These are phyloP conservation scores for Colostygia pectinataria DNA, from an alignment of 2,888 invertebrate genomes.

Conservation along the genomic window DNA sequence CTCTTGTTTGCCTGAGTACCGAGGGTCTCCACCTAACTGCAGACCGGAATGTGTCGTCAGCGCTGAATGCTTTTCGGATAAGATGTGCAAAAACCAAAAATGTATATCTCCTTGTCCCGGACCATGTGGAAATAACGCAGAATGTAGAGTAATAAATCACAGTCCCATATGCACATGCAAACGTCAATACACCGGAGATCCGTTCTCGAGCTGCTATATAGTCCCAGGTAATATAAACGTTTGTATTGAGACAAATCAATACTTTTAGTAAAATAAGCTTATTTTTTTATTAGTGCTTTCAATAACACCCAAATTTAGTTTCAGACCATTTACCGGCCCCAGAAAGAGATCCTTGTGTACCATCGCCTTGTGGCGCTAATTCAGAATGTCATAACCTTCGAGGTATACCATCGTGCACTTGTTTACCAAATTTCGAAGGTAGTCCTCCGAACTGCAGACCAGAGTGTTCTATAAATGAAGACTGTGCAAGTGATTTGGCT, in stretches of 20 bases:
- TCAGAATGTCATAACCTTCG: conserved; percentile 82
- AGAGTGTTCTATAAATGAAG: conserved; percentile 86
- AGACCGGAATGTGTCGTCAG: conserved; percentile 89
- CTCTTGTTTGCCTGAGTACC: conserved; percentile 86
- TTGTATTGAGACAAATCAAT: no score
- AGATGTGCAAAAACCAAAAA: conserved; percentile 86
- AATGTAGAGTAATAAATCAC: conserved; percentile 88
- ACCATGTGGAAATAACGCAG: conserved; percentile 87
- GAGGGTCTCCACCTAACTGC: conserved; percentile 87
- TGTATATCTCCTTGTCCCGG: conserved; percentile 89
- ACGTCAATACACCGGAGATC: conserved; percentile 83
- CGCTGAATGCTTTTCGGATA: conserved; percentile 85
- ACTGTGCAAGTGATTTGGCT: conserved; percentile 86
- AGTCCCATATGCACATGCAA: conserved; percentile 88
- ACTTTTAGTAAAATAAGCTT: no score
- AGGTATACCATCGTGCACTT: conserved; percentile 84
- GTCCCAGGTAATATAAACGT: conserved; percentile 64
- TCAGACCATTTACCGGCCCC: conserved; percentile 50
- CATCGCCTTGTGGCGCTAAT: conserved; percentile 87
- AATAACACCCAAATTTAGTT: conserved; percentile 42
- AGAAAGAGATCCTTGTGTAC: conserved; percentile 84
- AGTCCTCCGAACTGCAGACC: conserved; percentile 87
- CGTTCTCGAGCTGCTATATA: conserved; percentile 85
- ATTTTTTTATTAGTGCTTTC: no score
- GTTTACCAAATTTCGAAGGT: conserved; percentile 84